A percentile compares a stretch with the other conserved stretches of the same genome.
phyloP scores from a whole-genome alignment of 2,888 invertebrate genomes.

The Diaperis boleti region DNA sequence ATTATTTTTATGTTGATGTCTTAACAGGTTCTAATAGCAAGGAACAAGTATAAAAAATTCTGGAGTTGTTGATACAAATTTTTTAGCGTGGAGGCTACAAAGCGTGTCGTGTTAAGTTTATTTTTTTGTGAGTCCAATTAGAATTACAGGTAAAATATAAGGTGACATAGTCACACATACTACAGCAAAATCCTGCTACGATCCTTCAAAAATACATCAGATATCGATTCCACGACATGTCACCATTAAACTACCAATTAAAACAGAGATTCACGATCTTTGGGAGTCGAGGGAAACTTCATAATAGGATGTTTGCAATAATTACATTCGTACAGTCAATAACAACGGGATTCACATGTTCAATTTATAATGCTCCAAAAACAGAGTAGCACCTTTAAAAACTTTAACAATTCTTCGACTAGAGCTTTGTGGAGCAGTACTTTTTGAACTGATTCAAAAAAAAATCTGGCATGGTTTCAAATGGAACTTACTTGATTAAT shows the following conservation, averaged over 20 bases:
- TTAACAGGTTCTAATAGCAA: neutral
- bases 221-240: neutral
- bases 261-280: neutral
- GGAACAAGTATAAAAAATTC: neutral
- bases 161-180: no score
- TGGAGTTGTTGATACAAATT: neutral
- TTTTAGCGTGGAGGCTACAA: neutral
- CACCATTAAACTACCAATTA: neutral
- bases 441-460: constrained; percentile 6
- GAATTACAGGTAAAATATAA: no score
- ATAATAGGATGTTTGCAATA: neutral
- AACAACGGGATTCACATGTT: neutral
- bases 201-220: neutral
- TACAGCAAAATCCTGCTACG: no score
- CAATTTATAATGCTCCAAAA: constrained; percentile 3
- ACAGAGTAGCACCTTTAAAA: constrained; percentile 1
- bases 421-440: no score
- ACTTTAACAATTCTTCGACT: neutral
- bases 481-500: neutral
- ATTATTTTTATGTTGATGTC: neutral
- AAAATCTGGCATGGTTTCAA: neutral
- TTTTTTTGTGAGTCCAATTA: no score
- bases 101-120: no score
- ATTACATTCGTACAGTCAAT: neutral
- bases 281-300: neutral